Conservation (phyloP, 2,113 vertebrate species). For the Cheirogaleus medius region DNA sequence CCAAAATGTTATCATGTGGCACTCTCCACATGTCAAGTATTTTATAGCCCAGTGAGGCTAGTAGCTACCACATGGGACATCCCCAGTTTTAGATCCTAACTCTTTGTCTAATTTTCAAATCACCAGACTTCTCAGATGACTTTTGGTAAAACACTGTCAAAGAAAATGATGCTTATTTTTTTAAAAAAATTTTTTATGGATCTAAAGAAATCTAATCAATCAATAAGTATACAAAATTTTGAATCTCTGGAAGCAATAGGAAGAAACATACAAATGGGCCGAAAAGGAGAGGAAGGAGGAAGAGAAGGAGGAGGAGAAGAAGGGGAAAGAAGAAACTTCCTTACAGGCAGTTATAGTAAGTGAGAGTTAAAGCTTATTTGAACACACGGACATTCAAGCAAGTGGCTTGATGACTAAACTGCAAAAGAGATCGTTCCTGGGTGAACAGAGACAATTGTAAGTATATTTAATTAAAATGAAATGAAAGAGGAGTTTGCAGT, state of each 20-base stretch:
- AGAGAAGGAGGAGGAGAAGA: too few species aligned
- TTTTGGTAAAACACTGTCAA: not conserved
- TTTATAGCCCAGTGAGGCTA: not conserved
- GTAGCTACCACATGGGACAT: not conserved
- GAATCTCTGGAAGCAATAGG: not conserved
- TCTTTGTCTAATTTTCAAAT: not conserved
- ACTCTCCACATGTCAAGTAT: not conserved
- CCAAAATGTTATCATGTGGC: not conserved
- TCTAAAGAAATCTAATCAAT: not conserved
- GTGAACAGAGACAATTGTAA: not conserved
- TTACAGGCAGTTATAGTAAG: not conserved
- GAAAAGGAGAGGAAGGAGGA: not conserved
- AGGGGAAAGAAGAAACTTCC: not conserved
- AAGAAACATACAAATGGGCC: not conserved
- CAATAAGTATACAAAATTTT: not conserved
- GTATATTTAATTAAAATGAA: conserved; percentile 45
- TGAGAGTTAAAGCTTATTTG: not conserved
- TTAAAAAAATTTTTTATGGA: not conserved
- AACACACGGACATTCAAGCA: not conserved
- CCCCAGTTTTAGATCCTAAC: not conserved
- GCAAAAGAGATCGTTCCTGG: not conserved
- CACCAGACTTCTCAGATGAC: not conserved
- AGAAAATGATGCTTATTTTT: not conserved
- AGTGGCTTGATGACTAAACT: not conserved
- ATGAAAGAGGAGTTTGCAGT: not conserved